These are phyloP conservation scores for Elephantulus edwardii DNA, from an alignment of 2,113 vertebrate genomes.

Conservation along the genomic window DNA sequence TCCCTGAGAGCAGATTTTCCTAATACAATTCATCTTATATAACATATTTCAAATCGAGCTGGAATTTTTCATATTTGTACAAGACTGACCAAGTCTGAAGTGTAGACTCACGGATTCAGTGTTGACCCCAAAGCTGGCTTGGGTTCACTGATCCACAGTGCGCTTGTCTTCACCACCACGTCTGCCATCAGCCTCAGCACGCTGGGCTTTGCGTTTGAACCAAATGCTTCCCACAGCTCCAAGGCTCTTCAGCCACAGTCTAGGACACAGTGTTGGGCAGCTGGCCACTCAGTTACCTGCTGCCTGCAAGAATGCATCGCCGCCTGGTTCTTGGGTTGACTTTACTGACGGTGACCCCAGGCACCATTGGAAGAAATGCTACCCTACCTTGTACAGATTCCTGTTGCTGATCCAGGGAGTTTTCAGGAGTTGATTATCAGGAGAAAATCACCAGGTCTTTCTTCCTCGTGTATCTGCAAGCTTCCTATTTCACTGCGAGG, in stretches of 20 bases:
- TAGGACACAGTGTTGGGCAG: too few species aligned
- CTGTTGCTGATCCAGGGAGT: not conserved
- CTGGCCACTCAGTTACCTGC: too few species aligned
- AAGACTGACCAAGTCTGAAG: not conserved
- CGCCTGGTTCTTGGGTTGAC: too few species aligned
- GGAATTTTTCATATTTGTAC: not conserved
- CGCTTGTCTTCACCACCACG: fast-evolving
- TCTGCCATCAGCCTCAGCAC: not conserved
- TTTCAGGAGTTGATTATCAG: not conserved
- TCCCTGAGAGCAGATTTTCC: too few species aligned
- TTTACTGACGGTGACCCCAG: too few species aligned
- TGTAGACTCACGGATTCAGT: not conserved
- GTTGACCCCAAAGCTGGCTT: not conserved
- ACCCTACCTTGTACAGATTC: too few species aligned
- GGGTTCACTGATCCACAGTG: fast-evolving
- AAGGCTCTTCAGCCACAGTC: too few species aligned
- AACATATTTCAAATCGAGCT: not conserved
- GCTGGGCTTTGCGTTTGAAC: not conserved
- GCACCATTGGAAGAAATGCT: too few species aligned
- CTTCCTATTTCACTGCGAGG: not conserved
- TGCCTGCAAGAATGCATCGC: too few species aligned
- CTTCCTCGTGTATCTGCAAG: not conserved
- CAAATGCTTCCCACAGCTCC: not conserved
- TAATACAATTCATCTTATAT: too few species aligned
- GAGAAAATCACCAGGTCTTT: not conserved